Conservation (phyloP, 2,888 invertebrate genomes). For the Polietes domitor region DNA sequence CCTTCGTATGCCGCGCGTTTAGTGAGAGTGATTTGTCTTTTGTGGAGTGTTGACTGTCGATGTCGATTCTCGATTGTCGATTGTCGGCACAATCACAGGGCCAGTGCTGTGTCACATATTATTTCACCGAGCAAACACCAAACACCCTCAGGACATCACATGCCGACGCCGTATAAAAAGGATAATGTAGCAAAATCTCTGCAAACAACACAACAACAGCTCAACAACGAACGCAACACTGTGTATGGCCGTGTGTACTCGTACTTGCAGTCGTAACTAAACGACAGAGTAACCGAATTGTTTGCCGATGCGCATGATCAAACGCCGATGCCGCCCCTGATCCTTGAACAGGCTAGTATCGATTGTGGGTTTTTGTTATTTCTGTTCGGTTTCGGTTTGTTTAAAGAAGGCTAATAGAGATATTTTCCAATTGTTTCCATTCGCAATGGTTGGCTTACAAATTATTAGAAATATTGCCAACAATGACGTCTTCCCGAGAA, state of each 20-base stretch:
- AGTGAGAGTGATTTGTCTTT: constrained; percentile 36
- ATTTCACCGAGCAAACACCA: constrained; percentile 65
- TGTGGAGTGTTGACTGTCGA: background rate
- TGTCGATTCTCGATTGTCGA: constrained; percentile 38
- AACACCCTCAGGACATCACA: constrained; percentile 65
- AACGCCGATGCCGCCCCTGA: constrained; percentile 13
- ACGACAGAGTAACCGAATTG: constrained; percentile 1
- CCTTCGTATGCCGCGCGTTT: constrained; percentile 28
- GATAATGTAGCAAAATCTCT: constrained; percentile 77
- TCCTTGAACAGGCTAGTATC: constrained; percentile 12
- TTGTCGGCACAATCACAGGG: constrained; percentile 64
- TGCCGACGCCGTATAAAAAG: constrained; percentile 71
- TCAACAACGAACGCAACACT: background rate
- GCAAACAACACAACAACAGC: constrained; percentile 68
- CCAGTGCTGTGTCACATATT: constrained; percentile 74
- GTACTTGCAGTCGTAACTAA: constrained; percentile 3
- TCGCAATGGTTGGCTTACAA: constrained; percentile 44
- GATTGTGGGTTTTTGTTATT: constrained; percentile 51
- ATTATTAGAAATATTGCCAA: constrained; percentile 11
- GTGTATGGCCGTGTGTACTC: background rate
- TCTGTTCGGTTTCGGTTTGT: constrained; percentile 47
- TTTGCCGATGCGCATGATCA: constrained; percentile 25
- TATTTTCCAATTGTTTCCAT: constrained; percentile 25
- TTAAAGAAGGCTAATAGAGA: constrained; percentile 50
- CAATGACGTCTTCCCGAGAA: background rate